Evolutionary conservation across 2,113 vertebrate genomes (phyloP).

Genomic region (Gallinago media): DNA sequence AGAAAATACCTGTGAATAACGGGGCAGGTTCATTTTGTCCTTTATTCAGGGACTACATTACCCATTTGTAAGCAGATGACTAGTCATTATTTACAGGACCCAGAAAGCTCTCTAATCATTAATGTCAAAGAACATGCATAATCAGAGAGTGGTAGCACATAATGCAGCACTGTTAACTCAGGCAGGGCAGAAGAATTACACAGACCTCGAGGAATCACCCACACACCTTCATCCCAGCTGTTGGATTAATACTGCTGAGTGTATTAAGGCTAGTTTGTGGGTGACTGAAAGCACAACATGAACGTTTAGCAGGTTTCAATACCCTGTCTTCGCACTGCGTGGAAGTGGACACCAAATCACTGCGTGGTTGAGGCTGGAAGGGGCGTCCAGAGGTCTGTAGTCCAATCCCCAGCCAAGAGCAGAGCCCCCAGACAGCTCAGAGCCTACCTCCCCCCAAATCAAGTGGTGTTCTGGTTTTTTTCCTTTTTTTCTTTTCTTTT

Average conservation of each 20-base stretch:
- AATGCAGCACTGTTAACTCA: not conserved
- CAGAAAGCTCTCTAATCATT: not conserved
- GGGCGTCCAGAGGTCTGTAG: not conserved
- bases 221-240: not conserved
- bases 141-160: not conserved
- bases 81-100: not conserved
- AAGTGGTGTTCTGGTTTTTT: not conserved
- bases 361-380: not conserved
- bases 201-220: not conserved
- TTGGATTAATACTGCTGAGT: not conserved
- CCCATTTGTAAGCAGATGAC: not conserved
- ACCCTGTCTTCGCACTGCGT: accelerated
- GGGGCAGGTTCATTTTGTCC: not conserved
- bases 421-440: not conserved
- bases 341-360: not conserved
- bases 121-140: not conserved
- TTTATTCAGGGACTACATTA: not conserved
- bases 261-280: not conserved
- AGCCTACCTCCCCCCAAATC: not conserved
- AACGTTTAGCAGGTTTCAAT: not conserved
- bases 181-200: not conserved
- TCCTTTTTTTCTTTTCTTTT: accelerated
- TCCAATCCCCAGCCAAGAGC: not conserved
- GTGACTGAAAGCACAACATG: not conserved
- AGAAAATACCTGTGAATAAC: not conserved